Conservation (phyloP, 92 coral and sea anemone species). For the Actinostola sp. region DNA sequence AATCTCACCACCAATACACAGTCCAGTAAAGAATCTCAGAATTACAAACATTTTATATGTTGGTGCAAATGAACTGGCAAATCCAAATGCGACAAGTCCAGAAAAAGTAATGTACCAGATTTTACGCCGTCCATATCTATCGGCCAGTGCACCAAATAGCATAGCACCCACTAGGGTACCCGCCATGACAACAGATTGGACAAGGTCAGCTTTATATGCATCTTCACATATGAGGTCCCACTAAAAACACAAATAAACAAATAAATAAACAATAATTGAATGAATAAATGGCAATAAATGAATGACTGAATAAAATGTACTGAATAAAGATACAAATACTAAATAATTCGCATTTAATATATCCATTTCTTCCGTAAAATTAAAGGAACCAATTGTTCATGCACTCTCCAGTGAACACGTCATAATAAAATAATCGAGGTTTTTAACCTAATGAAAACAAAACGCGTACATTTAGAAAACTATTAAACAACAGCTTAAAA, state of each 20-base stretch:
- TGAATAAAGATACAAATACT: too few species aligned
- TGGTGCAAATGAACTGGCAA: constrained; percentile 93
- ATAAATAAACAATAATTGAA: not conserved
- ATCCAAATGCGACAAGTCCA: constrained; percentile 79
- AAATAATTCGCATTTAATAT: too few species aligned
- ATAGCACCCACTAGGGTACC: constrained; percentile 88
- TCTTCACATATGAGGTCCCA: constrained; percentile 90
- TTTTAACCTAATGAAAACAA: too few species aligned
- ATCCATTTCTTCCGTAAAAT: too few species aligned
- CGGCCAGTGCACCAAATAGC: constrained; percentile 86
- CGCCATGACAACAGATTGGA: constrained; percentile 88
- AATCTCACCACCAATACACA: constrained; percentile 91
- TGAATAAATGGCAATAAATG: not conserved
- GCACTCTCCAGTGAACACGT: too few species aligned
- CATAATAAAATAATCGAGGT: too few species aligned
- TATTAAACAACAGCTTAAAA: too few species aligned
- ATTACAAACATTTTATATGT: constrained; percentile 62
- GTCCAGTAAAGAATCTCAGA: constrained; percentile 86
- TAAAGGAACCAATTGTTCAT: too few species aligned
- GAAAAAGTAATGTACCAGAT: constrained; percentile 90
- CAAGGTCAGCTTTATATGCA: constrained; percentile 91
- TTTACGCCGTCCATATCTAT: constrained; percentile 85
- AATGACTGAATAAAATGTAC: not conserved
- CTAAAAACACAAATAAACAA: constrained; percentile 32
- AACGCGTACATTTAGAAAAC: too few species aligned